Evolutionary conservation across 2,797 vertebrate species (phyloP).

Genomic region (Uromys caudimaculatus): DNA sequence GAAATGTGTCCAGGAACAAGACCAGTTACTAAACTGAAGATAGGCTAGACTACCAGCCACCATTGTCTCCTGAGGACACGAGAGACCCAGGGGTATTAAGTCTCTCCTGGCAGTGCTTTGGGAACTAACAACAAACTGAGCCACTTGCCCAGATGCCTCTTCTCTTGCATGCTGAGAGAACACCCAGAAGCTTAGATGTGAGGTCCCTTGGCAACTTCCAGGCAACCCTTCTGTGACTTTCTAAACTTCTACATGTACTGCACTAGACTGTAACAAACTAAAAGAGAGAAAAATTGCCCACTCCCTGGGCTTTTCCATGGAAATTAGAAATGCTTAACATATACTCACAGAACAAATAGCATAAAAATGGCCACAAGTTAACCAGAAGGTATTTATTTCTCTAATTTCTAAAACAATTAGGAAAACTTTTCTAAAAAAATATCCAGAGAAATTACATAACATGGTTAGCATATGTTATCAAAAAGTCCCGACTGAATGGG

Average conservation of each 20-base stretch:
- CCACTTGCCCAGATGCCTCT: conserved; percentile 65
- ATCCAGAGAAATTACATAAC: conserved; percentile 25
- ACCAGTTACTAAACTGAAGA: conserved; percentile 53
- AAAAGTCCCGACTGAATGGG: not conserved
- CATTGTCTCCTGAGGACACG: conserved; percentile 70
- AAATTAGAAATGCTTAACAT: conserved; percentile 50
- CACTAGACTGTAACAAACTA: not conserved
- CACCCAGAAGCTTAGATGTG: not conserved
- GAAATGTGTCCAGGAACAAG: conserved; percentile 58
- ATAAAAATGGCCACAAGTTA: conserved; percentile 45
- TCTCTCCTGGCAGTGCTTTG: conserved; percentile 73
- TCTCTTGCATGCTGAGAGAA: not conserved
- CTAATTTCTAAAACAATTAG: conserved; percentile 55
- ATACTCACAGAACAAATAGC: conserved; percentile 8
- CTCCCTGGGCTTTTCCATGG: not conserved
- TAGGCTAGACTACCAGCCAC: conserved; percentile 54
- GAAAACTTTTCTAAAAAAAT: conserved; percentile 41
- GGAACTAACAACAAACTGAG: conserved; percentile 80
- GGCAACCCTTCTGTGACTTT: conserved; percentile 48
- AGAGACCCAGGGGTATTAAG: conserved; percentile 68
- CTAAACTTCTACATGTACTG: not conserved
- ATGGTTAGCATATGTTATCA: not conserved
- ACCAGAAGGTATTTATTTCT: not conserved
- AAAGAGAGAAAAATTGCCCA: not conserved
- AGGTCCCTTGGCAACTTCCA: not conserved